Evolutionary conservation across 2,797 vertebrate genomes (phyloP).

Genomic region (Octomys mimax): DNA sequence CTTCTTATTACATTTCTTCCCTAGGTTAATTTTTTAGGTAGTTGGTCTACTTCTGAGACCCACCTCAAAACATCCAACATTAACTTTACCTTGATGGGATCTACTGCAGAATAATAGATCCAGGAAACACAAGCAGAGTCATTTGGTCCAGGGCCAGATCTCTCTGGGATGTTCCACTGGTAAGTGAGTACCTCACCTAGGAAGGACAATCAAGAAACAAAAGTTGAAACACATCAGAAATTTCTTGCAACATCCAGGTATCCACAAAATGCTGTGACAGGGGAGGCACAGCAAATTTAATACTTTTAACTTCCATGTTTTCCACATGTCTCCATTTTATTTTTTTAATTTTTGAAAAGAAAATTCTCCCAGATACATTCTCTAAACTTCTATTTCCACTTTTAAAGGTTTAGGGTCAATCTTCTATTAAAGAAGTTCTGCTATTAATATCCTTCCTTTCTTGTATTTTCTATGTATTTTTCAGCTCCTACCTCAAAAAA

Average conservation of each 20-base stretch:
- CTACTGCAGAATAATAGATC: slow-evolving; percentile 90
- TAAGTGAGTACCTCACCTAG: slow-evolving; percentile 89
- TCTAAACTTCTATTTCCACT: background rate
- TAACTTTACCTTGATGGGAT: slow-evolving; percentile 89
- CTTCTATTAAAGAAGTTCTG: background rate
- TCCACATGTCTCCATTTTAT: background rate
- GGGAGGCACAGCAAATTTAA: background rate
- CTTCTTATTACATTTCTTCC: background rate
- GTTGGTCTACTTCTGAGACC: slow-evolving; percentile 41
- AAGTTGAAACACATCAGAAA: background rate
- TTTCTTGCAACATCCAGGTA: background rate
- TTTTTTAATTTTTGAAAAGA: slow-evolving; percentile 42
- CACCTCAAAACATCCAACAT: background rate
- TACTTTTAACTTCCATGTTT: background rate
- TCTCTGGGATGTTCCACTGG: slow-evolving; percentile 88
- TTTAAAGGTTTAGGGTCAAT: background rate
- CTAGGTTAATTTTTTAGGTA: background rate
- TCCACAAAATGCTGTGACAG: background rate
- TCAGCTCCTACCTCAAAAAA: background rate
- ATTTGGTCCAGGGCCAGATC: slow-evolving; percentile 89
- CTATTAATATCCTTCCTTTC: background rate
- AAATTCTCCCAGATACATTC: background rate
- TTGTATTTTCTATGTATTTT: background rate
- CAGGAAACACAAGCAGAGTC: slow-evolving; percentile 90
- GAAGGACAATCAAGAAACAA: background rate